Evolutionary conservation across 2,888 invertebrate genomes (phyloP).

Genomic region (Acrobasis suavella): DNA sequence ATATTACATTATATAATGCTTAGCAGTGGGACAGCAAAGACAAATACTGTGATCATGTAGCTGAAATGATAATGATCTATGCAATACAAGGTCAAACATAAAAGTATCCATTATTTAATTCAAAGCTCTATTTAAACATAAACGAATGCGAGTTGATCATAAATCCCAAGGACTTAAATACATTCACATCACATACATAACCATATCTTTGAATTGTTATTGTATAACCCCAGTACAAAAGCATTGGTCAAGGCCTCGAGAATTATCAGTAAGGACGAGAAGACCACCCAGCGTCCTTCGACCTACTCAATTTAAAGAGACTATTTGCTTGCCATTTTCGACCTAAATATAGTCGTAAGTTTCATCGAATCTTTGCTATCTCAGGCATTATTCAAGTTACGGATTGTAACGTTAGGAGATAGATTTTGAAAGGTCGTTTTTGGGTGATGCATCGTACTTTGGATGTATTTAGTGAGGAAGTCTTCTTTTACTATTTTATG

Average conservation of each 20-base stretch:
- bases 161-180: neutral
- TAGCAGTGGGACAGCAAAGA: too few relatives aligned
- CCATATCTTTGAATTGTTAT: slow-evolving; percentile 3
- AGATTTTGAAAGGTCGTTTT: neutral
- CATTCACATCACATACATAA: neutral
- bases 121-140: neutral
- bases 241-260: neutral
- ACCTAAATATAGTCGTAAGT: neutral
- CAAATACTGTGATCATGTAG: too few relatives aligned
- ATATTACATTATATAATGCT: too few relatives aligned
- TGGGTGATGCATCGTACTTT: neutral
- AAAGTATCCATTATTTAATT: neutral
- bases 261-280: neutral
- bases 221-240: neutral
- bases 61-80: too few relatives aligned
- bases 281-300: neutral
- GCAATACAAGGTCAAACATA: too few relatives aligned
- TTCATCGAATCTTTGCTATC: neutral
- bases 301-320: neutral
- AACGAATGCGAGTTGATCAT: neutral
- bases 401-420: neutral
- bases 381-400: neutral
- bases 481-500: too few relatives aligned
- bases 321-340: neutral
- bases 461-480: neutral